phyloP scores from a whole-genome alignment of 2,113 vertebrate species.

The Lophius piscatorius region DNA sequence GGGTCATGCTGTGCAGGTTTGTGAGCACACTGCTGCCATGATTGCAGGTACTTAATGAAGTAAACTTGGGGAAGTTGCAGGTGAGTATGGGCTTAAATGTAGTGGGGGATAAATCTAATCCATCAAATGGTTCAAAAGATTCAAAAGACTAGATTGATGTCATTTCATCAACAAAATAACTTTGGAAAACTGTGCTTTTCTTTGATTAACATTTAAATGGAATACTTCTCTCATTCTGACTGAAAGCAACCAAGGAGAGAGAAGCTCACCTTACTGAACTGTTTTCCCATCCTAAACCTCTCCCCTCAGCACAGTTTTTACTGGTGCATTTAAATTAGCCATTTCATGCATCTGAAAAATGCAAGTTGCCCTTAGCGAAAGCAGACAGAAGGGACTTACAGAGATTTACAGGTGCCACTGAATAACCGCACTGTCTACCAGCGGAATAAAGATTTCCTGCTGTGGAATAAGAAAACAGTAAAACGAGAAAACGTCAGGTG shows the following conservation, averaged over 20 bases:
- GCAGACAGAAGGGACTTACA: slow-evolving; percentile 84
- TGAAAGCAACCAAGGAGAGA: slow-evolving; percentile 57
- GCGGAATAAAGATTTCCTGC: slow-evolving; percentile 83
- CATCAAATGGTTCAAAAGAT: background rate
- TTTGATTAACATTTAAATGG: background rate
- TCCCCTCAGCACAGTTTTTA: slow-evolving; percentile 46
- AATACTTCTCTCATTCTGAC: background rate
- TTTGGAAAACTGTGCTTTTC: too few relatives aligned
- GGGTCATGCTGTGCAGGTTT: slow-evolving; percentile 62
- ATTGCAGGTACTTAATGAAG: slow-evolving; percentile 60
- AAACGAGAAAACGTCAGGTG: slow-evolving; percentile 68
- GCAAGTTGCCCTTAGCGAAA: slow-evolving; percentile 79
- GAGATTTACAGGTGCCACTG: slow-evolving; percentile 81
- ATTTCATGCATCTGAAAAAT: slow-evolving; percentile 80
- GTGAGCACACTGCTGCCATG: slow-evolving; percentile 54
- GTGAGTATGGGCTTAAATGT: slow-evolving; percentile 34
- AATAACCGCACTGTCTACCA: slow-evolving; percentile 84
- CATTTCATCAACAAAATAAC: too few relatives aligned
- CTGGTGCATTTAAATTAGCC: slow-evolving; percentile 65
- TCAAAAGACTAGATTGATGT: background rate
- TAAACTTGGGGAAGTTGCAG: slow-evolving; percentile 62
- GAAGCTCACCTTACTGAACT: background rate
- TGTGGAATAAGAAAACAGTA: slow-evolving; percentile 77
- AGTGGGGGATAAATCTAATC: background rate
- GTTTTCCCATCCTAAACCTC: too few relatives aligned